Evolutionary conservation across 2,888 invertebrate species (phyloP).

Genomic region (Eupithecia insigniata): DNA sequence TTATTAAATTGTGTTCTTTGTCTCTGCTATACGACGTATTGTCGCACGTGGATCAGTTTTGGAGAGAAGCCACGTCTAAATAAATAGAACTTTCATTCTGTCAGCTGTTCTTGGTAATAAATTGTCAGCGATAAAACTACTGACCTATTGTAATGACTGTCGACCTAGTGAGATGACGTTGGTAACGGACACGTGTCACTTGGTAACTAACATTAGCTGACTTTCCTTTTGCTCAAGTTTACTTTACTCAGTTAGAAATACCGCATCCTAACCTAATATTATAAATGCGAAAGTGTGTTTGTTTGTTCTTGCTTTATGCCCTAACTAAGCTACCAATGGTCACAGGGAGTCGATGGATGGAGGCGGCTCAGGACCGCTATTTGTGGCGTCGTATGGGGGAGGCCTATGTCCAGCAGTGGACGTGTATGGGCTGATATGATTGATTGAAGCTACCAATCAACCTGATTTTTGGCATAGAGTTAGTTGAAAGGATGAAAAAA

Average conservation of each 20-base stretch:
- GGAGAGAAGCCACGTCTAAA: constrained; percentile 56
- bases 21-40: constrained; percentile 38
- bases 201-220: not conserved
- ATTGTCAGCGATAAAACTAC: constrained; percentile 15
- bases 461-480: too few species aligned
- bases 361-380: too few species aligned
- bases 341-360: too few species aligned
- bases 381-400: too few species aligned
- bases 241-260: not conserved
- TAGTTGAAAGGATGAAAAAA: too few species aligned
- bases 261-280: too few species aligned
- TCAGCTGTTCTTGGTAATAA: constrained; percentile 46
- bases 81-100: constrained; percentile 40
- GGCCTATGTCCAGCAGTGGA: too few species aligned
- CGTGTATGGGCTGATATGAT: too few species aligned
- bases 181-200: not conserved
- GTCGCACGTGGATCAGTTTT: constrained; percentile 46
- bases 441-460: too few species aligned
- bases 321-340: too few species aligned
- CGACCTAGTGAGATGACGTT: not conserved
- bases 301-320: too few species aligned
- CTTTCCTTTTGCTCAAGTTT: not conserved
- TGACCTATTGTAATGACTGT: not conserved
- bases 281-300: too few species aligned
- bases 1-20: constrained; percentile 31